phyloP scores from a whole-genome alignment of 1,140 invertebrate genomes.

The Trichonephila clavata region DNA sequence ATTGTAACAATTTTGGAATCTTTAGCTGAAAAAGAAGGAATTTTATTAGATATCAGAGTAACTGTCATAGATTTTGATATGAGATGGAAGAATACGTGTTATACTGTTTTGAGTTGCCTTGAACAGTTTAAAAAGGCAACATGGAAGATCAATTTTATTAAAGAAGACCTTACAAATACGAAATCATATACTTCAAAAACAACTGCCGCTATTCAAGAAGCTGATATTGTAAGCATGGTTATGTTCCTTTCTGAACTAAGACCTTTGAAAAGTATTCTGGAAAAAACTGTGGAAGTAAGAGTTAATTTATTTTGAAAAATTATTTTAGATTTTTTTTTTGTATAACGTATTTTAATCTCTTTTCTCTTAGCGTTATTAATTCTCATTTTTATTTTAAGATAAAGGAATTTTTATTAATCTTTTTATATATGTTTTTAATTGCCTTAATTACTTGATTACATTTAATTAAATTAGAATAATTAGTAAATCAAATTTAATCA shows the following conservation, averaged over 20 bases:
- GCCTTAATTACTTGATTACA: too few relatives aligned
- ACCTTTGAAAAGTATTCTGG: too few relatives aligned
- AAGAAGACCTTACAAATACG: neutral
- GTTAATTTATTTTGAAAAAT: too few relatives aligned
- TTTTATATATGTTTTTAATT: too few relatives aligned
- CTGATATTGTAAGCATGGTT: constrained; percentile 5
- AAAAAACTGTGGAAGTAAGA: too few relatives aligned
- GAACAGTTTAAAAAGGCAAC: neutral
- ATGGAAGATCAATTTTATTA: constrained; percentile 14
- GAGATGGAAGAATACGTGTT: neutral
- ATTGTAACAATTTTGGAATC: neutral
- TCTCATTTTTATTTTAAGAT: too few relatives aligned
- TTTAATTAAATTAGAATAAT: too few relatives aligned
- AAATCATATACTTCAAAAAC: neutral
- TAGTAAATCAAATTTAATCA: too few relatives aligned
- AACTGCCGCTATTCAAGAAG: neutral
- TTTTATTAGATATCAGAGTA: neutral
- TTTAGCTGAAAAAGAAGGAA: neutral
- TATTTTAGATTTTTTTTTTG: too few relatives aligned
- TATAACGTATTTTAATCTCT: too few relatives aligned
- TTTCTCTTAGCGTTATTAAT: too few relatives aligned
- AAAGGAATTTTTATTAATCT: too few relatives aligned
- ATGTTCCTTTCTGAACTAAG: neutral
- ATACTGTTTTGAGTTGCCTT: neutral
- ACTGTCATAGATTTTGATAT: neutral